Conservation (phyloP, 2,797 vertebrate species). For the Phrynocephalus forsythii region DNA sequence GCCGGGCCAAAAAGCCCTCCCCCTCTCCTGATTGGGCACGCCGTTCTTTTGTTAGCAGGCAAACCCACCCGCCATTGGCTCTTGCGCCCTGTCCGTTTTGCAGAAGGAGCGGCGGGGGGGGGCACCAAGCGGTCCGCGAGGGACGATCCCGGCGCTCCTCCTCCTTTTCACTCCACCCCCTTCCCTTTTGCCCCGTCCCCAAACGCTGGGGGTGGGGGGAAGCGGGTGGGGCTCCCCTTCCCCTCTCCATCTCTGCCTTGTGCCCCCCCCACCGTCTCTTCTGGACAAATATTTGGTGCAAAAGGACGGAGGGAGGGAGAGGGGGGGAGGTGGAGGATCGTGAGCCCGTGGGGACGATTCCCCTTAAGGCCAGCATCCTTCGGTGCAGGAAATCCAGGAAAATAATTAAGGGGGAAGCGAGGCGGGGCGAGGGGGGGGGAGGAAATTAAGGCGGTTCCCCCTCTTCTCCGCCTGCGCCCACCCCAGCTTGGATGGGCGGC, state of each 20-base stretch:
- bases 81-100: not conserved
- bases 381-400: not conserved
- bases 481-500: constrained; percentile 14
- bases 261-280: fast-evolving
- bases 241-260: not conserved
- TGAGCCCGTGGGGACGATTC: too few species aligned
- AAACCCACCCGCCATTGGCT: not conserved
- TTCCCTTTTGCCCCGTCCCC: not conserved
- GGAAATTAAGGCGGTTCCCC: constrained; percentile 19
- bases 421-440: too few species aligned
- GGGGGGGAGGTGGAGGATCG: too few species aligned
- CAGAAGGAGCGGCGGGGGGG: not conserved
- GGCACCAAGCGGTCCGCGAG: not conserved
- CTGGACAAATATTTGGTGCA: not conserved
- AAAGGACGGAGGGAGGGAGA: not conserved
- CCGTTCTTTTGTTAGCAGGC: constrained; percentile 1
- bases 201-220: not conserved
- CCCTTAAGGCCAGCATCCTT: too few species aligned
- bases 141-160: too few species aligned
- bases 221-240: not conserved
- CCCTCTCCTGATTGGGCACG: not conserved
- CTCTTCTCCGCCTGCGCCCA: too few species aligned
- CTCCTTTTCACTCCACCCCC: not conserved
- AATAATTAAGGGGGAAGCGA: not conserved
- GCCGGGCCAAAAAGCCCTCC: too few species aligned